These are phyloP conservation scores for Ceratoteleas bidentatus DNA, from an alignment of 1,140 invertebrate genomes.

Conservation along the genomic window DNA sequence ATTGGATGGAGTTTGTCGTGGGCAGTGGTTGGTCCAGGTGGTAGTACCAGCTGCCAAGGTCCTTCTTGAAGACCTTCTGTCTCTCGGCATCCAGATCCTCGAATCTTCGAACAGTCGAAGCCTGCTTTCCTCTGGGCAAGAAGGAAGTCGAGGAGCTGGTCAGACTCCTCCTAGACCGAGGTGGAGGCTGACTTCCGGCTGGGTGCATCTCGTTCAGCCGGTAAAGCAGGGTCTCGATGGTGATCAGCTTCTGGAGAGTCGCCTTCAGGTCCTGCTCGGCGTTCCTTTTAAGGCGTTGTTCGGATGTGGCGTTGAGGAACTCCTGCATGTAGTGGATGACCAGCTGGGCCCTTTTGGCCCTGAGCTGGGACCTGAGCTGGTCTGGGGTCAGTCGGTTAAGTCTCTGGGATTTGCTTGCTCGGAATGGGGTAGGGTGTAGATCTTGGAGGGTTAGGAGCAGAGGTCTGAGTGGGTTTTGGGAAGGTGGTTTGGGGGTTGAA, in stretches of 20 bases:
- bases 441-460: too few species aligned
- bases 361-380: background rate
- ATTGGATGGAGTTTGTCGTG: too few species aligned
- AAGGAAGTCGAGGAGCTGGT: conserved; percentile 13
- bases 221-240: conserved; percentile 23
- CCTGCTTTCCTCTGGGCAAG: conserved; percentile 3
- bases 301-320: conserved; percentile 33
- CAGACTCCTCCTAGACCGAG: conserved; percentile 11
- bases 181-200: background rate
- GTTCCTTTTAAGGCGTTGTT: conserved; percentile 1
- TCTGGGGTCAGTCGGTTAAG: background rate
- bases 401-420: background rate
- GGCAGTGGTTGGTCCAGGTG: too few species aligned
- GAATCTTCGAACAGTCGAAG: background rate
- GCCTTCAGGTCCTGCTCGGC: conserved; percentile 4
- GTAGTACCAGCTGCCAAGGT: conserved; percentile 11
- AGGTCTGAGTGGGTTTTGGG: too few species aligned
- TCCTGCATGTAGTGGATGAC: conserved; percentile 50
- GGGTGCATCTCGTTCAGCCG: conserved; percentile 22
- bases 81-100: conserved; percentile 1
- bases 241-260: conserved; percentile 2
- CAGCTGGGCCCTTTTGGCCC: background rate
- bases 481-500: too few species aligned
- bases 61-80: conserved; percentile 46
- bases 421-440: background rate